Conservation (phyloP, 2,113 vertebrate genomes). For the Chrysochloris asiatica region DNA sequence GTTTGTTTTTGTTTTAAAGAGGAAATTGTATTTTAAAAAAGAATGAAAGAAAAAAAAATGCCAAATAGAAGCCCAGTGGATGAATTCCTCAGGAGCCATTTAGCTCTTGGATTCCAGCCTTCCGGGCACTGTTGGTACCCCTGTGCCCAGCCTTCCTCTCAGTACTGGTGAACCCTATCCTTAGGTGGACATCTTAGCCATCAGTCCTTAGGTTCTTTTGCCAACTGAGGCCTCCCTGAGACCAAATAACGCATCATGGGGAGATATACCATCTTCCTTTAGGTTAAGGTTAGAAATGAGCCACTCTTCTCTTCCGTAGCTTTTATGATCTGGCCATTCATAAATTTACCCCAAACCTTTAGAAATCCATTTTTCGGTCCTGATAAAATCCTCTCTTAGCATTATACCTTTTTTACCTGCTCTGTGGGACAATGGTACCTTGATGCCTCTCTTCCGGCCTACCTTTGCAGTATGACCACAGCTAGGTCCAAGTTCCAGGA, state of each 20-base stretch:
- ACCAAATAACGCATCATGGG: accelerated
- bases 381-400: background rate
- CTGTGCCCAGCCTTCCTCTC: background rate
- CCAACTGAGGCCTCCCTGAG: background rate
- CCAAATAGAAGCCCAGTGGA: background rate
- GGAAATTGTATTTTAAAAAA: too few species aligned
- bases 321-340: background rate
- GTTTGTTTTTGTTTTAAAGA: conserved; percentile 32
- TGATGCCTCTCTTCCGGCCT: accelerated
- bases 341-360: background rate
- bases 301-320: background rate
- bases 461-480: background rate
- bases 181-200: background rate
- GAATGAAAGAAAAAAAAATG: background rate
- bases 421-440: background rate
- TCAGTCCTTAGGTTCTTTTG: background rate
- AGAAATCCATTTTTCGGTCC: background rate
- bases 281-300: background rate
- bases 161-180: background rate
- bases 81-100: background rate
- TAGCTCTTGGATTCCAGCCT: background rate
- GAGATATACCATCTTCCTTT: background rate
- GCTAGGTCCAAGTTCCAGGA: background rate
- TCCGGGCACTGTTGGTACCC: background rate
- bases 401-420: background rate